Base-by-base conservation (phyloP, 2,113 vertebrate genomes). In the Ursus arctos region DNA sequence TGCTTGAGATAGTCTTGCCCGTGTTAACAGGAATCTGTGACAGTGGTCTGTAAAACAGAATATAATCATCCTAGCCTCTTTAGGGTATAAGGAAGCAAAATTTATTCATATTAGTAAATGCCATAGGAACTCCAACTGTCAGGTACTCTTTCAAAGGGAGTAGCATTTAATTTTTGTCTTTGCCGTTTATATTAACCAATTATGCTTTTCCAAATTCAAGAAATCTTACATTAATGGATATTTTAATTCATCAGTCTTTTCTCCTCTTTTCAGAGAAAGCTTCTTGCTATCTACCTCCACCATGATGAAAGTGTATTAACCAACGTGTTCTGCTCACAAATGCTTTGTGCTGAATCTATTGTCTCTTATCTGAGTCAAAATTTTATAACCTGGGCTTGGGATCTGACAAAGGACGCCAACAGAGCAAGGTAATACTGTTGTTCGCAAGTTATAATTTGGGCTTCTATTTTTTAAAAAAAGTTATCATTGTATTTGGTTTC, bases 361-460 rank as follows among this genome's bases (percentile, higher is more conserved):
- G 99, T 99, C 97, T 99, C 99, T 88, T 99, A 99, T 97, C 99
- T 99, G 99, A 99, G 99, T 99, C 99, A 99, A 99, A 99, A 99
- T 99, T 99, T 99, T 99, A 99, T 99, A 98, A 99, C 99, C 97
- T 99, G 99, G 99, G 99, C 99, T 40, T 99, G 99, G 99, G 99
- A 99, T 90, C 99, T 99, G 99, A 99, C 99, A 98, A 99, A 99
- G 98, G 99, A 99, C 97, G 98, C 99, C 91, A 99, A 99, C 98
- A 99, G 99, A 99, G 99, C 99, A 99, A 99, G 99, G 99, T 99
- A 99, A 98, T 97, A 49, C 19, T 91, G 76, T 95, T 92, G 61
- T 94, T 97, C 69, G 74, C 80, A 85, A 88, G 81, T 79, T 96
- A 12, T 53, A 86, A 84, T 47, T 65, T 93, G n/a, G 83, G 21